phyloP scores from a whole-genome alignment of 2,113 vertebrate species.

The Pithys albifrons region DNA sequence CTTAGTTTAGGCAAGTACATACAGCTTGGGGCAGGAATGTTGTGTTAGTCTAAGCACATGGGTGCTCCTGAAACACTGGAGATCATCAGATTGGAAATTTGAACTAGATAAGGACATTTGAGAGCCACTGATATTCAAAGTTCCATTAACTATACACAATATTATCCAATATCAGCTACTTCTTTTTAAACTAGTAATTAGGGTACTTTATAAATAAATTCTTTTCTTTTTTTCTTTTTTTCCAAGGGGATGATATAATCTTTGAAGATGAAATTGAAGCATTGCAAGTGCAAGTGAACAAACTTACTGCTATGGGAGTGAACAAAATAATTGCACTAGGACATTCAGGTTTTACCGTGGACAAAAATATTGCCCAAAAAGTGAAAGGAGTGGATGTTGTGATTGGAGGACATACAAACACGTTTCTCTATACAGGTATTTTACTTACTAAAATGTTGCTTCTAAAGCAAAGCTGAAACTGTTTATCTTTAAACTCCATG shows the following conservation, averaged over 20 bases:
- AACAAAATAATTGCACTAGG: constrained; percentile 93
- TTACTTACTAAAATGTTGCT: neutral
- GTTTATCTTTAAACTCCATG: neutral
- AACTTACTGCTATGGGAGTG: constrained; percentile 80
- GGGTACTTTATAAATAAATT: neutral
- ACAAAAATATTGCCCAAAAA: constrained; percentile 84
- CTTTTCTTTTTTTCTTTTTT: neutral
- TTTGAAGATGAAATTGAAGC: constrained; percentile 88
- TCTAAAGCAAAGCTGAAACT: neutral
- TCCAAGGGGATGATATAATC: constrained; percentile 76
- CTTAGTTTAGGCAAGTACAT: neutral
- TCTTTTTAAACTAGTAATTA: neutral
- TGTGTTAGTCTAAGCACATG: neutral
- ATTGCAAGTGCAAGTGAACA: constrained; percentile 83
- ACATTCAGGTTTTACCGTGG: constrained; percentile 88
- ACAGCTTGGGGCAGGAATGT: neutral
- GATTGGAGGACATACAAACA: constrained; percentile 92
- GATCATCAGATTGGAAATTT: neutral
- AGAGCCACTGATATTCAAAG: neutral
- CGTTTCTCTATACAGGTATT: constrained; percentile 93
- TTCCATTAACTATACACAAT: neutral
- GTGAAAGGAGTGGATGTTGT: constrained; percentile 90
- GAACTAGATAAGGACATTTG: neutral
- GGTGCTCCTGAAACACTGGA: neutral
- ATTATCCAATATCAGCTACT: neutral